phyloP scores from a whole-genome alignment of 2,888 invertebrate genomes.

The Calephelis perditalis region DNA sequence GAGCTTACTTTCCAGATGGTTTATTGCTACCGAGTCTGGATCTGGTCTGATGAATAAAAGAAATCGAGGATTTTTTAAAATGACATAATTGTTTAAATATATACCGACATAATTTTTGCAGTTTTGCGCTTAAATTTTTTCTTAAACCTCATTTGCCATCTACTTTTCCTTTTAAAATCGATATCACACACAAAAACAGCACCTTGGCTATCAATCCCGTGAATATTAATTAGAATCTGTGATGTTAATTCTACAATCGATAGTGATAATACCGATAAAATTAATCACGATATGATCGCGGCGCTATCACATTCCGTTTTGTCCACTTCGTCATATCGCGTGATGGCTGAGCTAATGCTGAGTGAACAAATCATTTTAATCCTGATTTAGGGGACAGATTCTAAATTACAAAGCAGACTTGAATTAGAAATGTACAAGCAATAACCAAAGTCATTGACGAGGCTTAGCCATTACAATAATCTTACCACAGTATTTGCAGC shows the following conservation, averaged over 20 bases:
- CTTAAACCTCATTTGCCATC: no score
- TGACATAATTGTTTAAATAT: no score
- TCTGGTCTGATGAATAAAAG: no score
- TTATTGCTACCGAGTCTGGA: no score
- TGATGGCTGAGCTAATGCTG: slow-evolving; percentile 31
- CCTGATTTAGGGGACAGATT: slow-evolving; percentile 28
- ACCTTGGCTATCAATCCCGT: neutral
- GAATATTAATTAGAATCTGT: slow-evolving; percentile 5
- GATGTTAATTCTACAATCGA: neutral
- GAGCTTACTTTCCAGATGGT: no score
- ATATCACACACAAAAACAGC: no score
- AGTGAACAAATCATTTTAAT: slow-evolving; percentile 35
- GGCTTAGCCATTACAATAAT: no score
- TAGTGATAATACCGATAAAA: slow-evolving; percentile 10
- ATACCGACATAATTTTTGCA: no score
- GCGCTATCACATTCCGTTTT: slow-evolving; percentile 28
- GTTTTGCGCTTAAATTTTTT: no score
- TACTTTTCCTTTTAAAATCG: no score
- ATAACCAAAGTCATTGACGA: neutral
- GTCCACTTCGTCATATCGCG: slow-evolving; percentile 34
- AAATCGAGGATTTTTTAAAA: no score
- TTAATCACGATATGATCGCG: slow-evolving; percentile 18
- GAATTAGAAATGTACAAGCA: slow-evolving; percentile 5
- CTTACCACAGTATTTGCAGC: no score
- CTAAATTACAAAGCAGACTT: slow-evolving; percentile 6